A percentile compares a stretch with the other conserved stretches of the same genome.
These are phyloP conservation scores for Atractosteus spatula DNA, from an alignment of 2,113 vertebrate genomes.

Conservation along the genomic window DNA sequence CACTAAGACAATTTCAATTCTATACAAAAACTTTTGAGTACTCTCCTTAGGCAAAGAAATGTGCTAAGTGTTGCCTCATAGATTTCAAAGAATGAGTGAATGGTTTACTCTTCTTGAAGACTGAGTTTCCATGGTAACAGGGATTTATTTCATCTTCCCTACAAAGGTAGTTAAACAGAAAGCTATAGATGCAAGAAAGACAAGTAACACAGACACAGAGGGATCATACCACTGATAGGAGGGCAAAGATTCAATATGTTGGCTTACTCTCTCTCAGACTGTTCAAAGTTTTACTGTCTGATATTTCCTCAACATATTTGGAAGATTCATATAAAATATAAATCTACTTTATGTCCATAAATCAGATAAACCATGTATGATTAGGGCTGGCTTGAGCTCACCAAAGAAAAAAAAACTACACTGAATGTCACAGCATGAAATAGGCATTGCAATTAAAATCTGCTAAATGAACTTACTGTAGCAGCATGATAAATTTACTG, in stretches of 20 bases:
- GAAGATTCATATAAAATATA: no score
- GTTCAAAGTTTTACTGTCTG: not conserved
- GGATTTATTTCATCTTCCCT: slow-evolving; percentile 49
- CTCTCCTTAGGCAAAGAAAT: slow-evolving; percentile 58
- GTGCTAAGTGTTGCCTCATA: slow-evolving; percentile 64
- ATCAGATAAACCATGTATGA: no score
- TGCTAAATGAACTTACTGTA: no score
- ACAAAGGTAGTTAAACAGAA: slow-evolving; percentile 40
- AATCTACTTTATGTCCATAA: no score
- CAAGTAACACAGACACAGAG: not conserved
- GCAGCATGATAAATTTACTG: no score
- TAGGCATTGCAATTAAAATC: no score
- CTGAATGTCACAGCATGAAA: no score
- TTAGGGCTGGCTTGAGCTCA: no score
- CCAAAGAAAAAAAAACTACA: no score
- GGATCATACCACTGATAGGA: not conserved
- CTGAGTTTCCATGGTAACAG: slow-evolving; percentile 68
- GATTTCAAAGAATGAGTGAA: slow-evolving; percentile 62
- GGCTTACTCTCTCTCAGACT: not conserved
- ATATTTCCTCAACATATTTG: no score
- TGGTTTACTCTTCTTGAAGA: slow-evolving; percentile 62
- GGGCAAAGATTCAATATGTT: not conserved
- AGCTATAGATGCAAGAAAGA: slow-evolving; percentile 18
- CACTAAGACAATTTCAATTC: no score
- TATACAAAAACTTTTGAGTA: slow-evolving; percentile 48